Evolutionary conservation across 2,888 invertebrate species (phyloP), one percentile per base, ranked within the genome.

Genomic region (Polyommatus iphigenia): DNA sequence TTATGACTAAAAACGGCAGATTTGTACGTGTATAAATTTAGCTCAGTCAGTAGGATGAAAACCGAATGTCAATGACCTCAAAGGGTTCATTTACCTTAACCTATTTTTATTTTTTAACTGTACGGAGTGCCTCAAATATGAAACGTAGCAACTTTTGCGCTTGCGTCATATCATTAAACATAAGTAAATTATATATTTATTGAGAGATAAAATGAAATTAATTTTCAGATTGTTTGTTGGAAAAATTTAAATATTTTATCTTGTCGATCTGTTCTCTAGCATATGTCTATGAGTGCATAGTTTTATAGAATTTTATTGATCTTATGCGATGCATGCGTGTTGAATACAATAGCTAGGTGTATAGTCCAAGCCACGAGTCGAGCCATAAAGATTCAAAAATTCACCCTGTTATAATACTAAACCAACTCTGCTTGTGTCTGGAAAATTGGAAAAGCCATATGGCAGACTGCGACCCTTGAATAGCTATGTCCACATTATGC

Each of bases 111-210:
- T 59, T 59, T 59, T 62, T 24, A 24, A 24, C 20, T 62, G 13
- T 8, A 62, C 15, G n/a, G 73, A 50, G 13, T 24, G 24, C 50
- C 75, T 50, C 75, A 75, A 75, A 75, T 75, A 75, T 15, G 13
- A 67, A 72, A 67, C 67, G 71, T 78, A 83, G 82, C 80, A 85
- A 87, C 84, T 80, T 85, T 91, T 88, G 91, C 91, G 91, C 91
- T 92, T 91, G 87, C 88, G 85, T 91, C 92, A 93, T 93, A 93
- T 93, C 93, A 93, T 91, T 93, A 92, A 86, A 81, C 80, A 87
- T 92, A 92, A 90, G 91, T 87, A 83, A 85, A 82, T 78, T 81
- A 81, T 82, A 83, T 82, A 83, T 86, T 75, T 75, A 75, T 75
- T 29, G 54, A 75, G 75, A 84, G 83, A 85, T 79, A 81, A 80